A percentile compares a stretch with the other conserved stretches of the same genome.
Conservation (phyloP, 1,140 invertebrate genomes). For the Eriosoma lanigerum region DNA sequence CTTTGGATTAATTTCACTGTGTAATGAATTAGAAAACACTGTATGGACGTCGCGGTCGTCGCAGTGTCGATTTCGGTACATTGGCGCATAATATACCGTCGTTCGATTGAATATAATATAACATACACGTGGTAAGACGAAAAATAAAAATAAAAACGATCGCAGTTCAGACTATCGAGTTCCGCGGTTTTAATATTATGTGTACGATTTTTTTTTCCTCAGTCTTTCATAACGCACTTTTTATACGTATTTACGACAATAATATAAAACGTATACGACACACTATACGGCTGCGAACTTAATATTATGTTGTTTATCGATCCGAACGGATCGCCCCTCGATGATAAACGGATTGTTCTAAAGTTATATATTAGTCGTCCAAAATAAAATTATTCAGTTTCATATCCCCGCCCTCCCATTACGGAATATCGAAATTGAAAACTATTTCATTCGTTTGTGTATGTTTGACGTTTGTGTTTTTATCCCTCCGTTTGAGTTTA, state of each 20-base stretch:
- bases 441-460: too few relatives aligned
- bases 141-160: not conserved
- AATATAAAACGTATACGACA: conserved; percentile 8
- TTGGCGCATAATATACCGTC: not conserved
- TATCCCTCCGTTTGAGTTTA: too few relatives aligned
- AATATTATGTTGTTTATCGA: conserved; percentile 23
- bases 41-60: conserved; percentile 26
- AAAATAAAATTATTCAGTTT: too few relatives aligned
- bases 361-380: too few relatives aligned
- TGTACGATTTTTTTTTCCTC: not conserved
- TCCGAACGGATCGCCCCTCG: conserved; percentile 16
- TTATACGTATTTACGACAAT: not conserved
- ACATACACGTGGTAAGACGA: not conserved
- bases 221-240: conserved; percentile 2
- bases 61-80: conserved; percentile 42
- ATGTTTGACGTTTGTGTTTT: too few relatives aligned
- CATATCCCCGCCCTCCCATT: too few relatives aligned
- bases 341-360: too few relatives aligned
- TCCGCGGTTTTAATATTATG: not conserved
- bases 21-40: conserved; percentile 47
- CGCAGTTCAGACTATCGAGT: conserved; percentile 23
- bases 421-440: too few relatives aligned
- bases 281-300: conserved; percentile 25
- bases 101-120: not conserved
- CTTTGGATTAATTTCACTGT: conserved; percentile 38